Base-by-base conservation (phyloP, 2,888 invertebrate species). In the Apocheima hispidaria region DNA sequence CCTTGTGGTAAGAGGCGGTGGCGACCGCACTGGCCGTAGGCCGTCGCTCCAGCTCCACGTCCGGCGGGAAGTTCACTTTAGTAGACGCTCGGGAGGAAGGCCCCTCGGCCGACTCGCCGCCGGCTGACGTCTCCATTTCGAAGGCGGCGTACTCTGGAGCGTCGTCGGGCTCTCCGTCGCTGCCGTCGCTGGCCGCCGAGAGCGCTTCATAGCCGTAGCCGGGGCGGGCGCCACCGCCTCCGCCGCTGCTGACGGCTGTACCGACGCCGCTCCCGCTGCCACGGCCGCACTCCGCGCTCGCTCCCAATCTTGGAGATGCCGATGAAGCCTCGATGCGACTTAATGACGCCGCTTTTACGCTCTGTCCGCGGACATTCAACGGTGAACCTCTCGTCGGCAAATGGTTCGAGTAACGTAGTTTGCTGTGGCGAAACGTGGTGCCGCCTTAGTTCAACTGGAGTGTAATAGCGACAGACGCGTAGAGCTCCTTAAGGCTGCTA, bases 41-140 rank as follows among this genome's bases (percentile, higher is more conserved):
- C 18, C 92, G 81, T 16, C 90, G 83, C 82, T 93, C 93, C 79
- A 87, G 82, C 84, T 91, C 87, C 82, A 94, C 85, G 66, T 90
- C 92, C 28, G 94, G 94, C 7, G 93, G 95, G 77, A 96, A 95
- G 80, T 95, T 96, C 44, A 96, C 95, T 72, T 95, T 93, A 63
- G 94, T 93, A 58, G 94, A 94, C 66, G 93, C 89, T 28, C 92
- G 83, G 6, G 89, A 91, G 6, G 91, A 90, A 1, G 89, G 90
- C 4, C 87, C 90, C 53, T 91, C 91, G 26, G 77, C 81, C 4
- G 92, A 90, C 67, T 91, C 92, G 21, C 82, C 87, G 14, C 89
- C 90, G 49, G 84, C 90, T 2, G 92, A 90, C 35, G 87, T 75
- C 66, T 93, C 92, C 92, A 91, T 90, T 71, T 90, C 91, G 63